Evolutionary conservation across 2,888 invertebrate species (phyloP).

Genomic region (Tenthredo scrophulariae): DNA sequence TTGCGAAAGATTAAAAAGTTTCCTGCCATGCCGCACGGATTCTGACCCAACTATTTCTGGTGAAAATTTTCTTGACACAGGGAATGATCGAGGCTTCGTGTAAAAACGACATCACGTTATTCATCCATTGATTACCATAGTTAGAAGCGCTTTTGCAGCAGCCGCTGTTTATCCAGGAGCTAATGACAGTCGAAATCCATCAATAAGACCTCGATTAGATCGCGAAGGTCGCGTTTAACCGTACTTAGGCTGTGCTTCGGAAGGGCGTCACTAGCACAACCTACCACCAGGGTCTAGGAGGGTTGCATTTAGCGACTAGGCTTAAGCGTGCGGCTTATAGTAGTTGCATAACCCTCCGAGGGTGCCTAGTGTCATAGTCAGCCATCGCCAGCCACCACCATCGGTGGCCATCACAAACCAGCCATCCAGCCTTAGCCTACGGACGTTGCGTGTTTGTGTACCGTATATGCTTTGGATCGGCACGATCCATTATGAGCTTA

Average conservation of each 20-base stretch:
- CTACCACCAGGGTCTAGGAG: slow-evolving; percentile 31
- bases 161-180: slow-evolving; percentile 61
- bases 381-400: slow-evolving; percentile 57
- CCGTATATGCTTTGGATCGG: slow-evolving; percentile 67
- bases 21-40: neutral
- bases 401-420: slow-evolving; percentile 50
- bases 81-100: neutral
- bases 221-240: slow-evolving; percentile 63
- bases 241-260: slow-evolving; percentile 59
- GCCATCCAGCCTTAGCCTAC: slow-evolving; percentile 43
- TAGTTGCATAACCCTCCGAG: slow-evolving; percentile 63
- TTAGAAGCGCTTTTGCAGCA: slow-evolving; percentile 55
- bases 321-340: slow-evolving; percentile 56
- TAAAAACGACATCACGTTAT: neutral
- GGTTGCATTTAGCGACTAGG: slow-evolving; percentile 58
- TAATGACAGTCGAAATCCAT: slow-evolving; percentile 67
- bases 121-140: slow-evolving; percentile 24
- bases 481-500: slow-evolving; percentile 76
- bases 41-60: neutral
- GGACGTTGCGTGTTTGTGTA: slow-evolving; percentile 59
- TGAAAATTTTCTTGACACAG: neutral
- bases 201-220: slow-evolving; percentile 70
- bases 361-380: slow-evolving; percentile 52
- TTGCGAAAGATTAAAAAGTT: slow-evolving; percentile 68
- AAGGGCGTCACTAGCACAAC: slow-evolving; percentile 41